Conservation (phyloP, 2,797 vertebrate species). For the Anableps anableps region DNA sequence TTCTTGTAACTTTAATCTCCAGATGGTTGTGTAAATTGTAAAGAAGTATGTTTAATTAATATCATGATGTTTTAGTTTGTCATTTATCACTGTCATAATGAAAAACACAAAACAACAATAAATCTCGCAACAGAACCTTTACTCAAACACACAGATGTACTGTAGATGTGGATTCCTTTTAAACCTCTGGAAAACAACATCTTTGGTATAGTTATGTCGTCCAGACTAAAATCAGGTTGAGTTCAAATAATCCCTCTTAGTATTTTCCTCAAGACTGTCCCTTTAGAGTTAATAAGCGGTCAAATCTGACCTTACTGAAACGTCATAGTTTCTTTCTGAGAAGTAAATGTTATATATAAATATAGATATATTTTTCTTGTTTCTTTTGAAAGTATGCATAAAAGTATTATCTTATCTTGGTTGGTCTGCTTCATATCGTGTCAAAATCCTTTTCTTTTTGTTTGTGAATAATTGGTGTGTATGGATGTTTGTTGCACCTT, state of each 20-base stretch:
- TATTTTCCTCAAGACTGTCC: slow-evolving; percentile 46
- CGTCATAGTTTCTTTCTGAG: slow-evolving; percentile 26
- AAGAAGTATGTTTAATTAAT: slow-evolving; percentile 30
- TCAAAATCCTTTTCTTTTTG: slow-evolving; percentile 19
- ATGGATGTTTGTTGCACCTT: slow-evolving; percentile 37
- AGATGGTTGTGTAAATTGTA: slow-evolving; percentile 51
- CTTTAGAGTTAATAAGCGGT: slow-evolving; percentile 38
- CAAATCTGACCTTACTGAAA: slow-evolving; percentile 36
- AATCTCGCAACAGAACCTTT: slow-evolving; percentile 66
- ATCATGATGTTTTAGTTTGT: slow-evolving; percentile 26
- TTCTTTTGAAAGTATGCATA: slow-evolving; percentile 42
- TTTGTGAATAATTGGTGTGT: slow-evolving; percentile 26
- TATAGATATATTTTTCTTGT: slow-evolving; percentile 45
- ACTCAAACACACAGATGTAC: slow-evolving; percentile 37
- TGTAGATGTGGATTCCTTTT: slow-evolving; percentile 34
- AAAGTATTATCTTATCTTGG: slow-evolving; percentile 53
- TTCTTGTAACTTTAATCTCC: slow-evolving; percentile 28
- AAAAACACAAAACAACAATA: slow-evolving; percentile 37
- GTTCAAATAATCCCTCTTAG: slow-evolving; percentile 18
- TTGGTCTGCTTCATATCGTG: slow-evolving; percentile 47
- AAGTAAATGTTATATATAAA: slow-evolving; percentile 46
- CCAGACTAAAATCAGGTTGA: slow-evolving; percentile 3
- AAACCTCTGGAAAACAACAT: slow-evolving; percentile 23
- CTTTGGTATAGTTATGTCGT: slow-evolving; percentile 6
- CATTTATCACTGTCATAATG: neutral